A percentile compares a stretch with the other conserved stretches of the same genome.
phyloP scores from a whole-genome alignment of 1,140 invertebrate species.

The Drosophila pandora region DNA sequence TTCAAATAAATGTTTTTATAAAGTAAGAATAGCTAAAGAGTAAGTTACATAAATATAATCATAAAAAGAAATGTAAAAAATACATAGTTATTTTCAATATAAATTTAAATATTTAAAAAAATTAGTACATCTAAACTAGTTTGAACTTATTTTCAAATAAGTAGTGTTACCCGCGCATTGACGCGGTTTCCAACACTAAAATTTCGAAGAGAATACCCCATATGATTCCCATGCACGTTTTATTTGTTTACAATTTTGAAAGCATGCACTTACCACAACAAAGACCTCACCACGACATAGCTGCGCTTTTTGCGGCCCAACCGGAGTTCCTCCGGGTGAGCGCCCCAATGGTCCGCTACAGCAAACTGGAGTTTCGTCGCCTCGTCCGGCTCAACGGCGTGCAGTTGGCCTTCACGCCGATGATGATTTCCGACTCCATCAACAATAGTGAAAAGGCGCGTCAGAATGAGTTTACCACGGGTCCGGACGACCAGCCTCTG shows the following conservation, averaged over 20 bases:
- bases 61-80: too few species aligned
- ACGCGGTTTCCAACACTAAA: neutral
- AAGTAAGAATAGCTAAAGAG: too few species aligned
- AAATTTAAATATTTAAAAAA: too few species aligned
- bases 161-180: too few species aligned
- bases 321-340: conserved; percentile 88
- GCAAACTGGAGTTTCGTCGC: conserved; percentile 87
- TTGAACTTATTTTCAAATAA: too few species aligned
- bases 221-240: conserved; percentile 19
- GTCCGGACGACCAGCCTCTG: conserved; percentile 90
- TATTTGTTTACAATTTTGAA: conserved; percentile 1
- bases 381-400: conserved; percentile 88
- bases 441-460: conserved; percentile 94
- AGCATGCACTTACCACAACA: conserved; percentile 53
- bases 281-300: conserved; percentile 84
- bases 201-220: neutral
- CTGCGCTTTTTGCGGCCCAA: conserved; percentile 88
- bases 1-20: too few species aligned
- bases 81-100: too few species aligned
- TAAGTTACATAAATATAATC: too few species aligned
- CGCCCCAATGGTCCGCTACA: conserved; percentile 98
- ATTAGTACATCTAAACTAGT: too few species aligned
- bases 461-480: conserved; percentile 94
- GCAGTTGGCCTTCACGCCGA: conserved; percentile 96
- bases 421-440: conserved; percentile 98